These are phyloP conservation scores for Sminthopsis crassicaudata DNA, from an alignment of 2,113 vertebrate species.

Conservation along the genomic window DNA sequence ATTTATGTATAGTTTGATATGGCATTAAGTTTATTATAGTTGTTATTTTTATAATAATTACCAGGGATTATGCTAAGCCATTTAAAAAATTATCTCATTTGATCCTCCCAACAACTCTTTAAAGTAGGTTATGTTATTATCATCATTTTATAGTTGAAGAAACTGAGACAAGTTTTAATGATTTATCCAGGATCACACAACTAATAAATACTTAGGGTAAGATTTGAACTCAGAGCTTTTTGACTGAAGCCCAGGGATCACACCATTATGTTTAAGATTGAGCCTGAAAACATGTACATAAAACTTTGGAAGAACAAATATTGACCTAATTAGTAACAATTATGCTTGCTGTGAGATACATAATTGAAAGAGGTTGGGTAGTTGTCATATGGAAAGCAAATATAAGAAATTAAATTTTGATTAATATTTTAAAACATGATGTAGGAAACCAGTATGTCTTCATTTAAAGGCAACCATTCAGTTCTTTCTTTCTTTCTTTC, in stretches of 20 bases:
- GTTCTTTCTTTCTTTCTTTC: neutral
- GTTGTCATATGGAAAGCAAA: neutral
- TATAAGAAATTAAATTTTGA: neutral
- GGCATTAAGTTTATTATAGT: too few species aligned
- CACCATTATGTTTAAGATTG: neutral
- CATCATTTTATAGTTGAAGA: neutral
- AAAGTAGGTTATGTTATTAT: neutral
- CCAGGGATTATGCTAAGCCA: too few species aligned
- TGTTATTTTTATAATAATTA: too few species aligned
- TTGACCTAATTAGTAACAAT: neutral
- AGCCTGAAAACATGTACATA: neutral
- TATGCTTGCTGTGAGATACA: neutral
- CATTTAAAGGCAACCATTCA: neutral
- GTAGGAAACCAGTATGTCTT: neutral
- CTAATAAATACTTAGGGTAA: neutral
- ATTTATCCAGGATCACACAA: neutral
- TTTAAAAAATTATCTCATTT: neutral
- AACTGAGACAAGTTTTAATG: neutral
- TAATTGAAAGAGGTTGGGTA: neutral
- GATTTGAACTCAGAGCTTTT: neutral
- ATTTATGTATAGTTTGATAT: neutral
- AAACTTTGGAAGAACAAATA: neutral
- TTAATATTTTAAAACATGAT: neutral
- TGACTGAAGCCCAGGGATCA: neutral
- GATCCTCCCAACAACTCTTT: neutral